These are phyloP conservation scores for Junco hyemalis DNA, from an alignment of 2,113 vertebrate species.

Conservation along the genomic window DNA sequence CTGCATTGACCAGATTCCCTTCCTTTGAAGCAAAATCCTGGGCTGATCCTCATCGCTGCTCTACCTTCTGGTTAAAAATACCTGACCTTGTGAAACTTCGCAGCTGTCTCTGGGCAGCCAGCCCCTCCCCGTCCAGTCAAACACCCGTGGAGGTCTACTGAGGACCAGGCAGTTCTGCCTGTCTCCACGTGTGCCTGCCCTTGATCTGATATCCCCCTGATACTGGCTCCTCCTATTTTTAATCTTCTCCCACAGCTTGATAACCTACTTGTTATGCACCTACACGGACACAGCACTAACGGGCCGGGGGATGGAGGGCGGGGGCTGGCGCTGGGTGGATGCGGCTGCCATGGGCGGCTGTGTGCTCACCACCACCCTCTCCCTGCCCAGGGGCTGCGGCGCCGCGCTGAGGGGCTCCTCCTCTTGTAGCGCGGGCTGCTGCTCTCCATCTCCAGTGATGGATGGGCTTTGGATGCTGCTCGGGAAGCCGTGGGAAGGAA, in stretches of 20 bases:
- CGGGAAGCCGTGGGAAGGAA: neutral
- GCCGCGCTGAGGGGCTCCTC: neutral
- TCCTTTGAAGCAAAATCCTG: neutral
- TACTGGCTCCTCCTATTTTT: neutral
- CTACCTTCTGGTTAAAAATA: neutral
- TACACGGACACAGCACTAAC: neutral
- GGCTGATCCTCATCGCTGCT: neutral
- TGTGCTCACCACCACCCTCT: neutral
- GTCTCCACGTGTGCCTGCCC: neutral
- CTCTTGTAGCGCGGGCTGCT: neutral
- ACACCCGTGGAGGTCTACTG: neutral
- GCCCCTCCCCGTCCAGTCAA: neutral
- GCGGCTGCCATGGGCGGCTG: neutral
- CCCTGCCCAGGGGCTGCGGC: neutral
- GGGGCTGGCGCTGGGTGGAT: neutral
- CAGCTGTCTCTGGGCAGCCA: neutral
- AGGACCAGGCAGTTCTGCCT: neutral
- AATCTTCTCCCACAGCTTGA: neutral
- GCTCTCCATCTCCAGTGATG: neutral
- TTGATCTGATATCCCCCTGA: neutral
- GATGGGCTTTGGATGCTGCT: neutral
- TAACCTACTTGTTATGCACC: neutral
- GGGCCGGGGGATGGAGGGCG: rapidly evolving
- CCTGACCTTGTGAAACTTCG: neutral
- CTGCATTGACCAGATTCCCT: neutral